Conservation (phyloP, 2,888 invertebrate genomes). For the Conomelus anceps region DNA sequence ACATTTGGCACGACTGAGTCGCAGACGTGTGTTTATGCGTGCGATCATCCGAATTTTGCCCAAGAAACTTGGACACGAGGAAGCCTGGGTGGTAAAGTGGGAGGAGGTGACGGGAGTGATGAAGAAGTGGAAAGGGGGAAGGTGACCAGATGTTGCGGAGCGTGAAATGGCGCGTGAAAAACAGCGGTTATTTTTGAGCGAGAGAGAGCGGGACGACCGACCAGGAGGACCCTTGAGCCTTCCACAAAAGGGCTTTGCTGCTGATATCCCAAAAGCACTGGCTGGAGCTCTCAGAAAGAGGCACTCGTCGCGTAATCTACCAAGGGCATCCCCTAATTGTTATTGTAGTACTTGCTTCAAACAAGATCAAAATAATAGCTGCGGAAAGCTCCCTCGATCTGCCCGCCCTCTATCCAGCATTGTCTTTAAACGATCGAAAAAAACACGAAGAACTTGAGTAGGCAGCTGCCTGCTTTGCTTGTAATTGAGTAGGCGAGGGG, state of each 20-base stretch:
- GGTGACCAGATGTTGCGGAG: conserved; percentile 9
- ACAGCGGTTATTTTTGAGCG: conserved; percentile 8
- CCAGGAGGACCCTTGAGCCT: conserved; percentile 2
- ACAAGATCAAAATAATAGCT: background rate
- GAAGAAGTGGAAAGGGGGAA: background rate
- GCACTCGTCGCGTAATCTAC: background rate
- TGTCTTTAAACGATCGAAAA: background rate
- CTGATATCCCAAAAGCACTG: background rate
- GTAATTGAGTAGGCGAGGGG: background rate
- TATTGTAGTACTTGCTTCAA: background rate
- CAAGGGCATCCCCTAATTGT: background rate
- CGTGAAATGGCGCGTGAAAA: conserved; percentile 9
- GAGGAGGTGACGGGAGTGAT: too few relatives aligned
- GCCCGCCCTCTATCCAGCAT: background rate
- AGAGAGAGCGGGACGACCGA: background rate
- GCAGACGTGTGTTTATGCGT: background rate
- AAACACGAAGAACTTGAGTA: background rate
- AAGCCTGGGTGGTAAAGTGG: background rate
- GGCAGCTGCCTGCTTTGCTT: background rate
- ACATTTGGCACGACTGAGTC: too few relatives aligned
- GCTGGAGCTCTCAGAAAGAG: background rate
- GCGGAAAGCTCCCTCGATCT: background rate
- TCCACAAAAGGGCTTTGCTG: background rate
- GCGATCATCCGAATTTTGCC: background rate
- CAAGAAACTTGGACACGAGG: background rate